Percentiles rank a stretch among this genome's conserved stretches.
phyloP scores from a whole-genome alignment of 1,140 invertebrate genomes.

The Chelonus insularis region DNA sequence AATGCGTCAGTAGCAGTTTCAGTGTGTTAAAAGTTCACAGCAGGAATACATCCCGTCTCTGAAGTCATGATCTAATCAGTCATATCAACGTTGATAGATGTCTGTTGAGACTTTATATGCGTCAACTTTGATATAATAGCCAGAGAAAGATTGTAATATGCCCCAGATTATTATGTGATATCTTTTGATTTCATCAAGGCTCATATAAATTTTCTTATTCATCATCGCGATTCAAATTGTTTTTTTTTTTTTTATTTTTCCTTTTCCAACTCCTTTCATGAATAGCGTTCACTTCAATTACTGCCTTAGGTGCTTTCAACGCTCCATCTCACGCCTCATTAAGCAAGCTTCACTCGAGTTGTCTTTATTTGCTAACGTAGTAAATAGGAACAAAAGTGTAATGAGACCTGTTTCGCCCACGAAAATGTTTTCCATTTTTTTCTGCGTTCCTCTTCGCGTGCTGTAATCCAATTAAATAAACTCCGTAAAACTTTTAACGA shows the following conservation, averaged over 20 bases:
- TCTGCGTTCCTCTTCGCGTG: conserved; percentile 4
- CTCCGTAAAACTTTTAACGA: conserved; percentile 17
- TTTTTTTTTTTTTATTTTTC: background rate
- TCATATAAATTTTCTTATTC: background rate
- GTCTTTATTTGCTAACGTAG: conserved; percentile 1
- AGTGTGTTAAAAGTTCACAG: background rate
- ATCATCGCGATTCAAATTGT: background rate
- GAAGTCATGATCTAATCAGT: background rate
- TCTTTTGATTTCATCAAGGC: background rate
- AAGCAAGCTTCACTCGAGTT: conserved; percentile 11
- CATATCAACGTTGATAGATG: background rate
- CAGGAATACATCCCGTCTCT: background rate
- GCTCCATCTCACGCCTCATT: conserved; percentile 21
- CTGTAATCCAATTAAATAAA: conserved; percentile 22
- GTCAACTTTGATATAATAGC: background rate
- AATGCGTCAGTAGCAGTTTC: conserved; percentile 2
- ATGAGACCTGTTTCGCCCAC: conserved; percentile 3
- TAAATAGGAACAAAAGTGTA: conserved; percentile 5
- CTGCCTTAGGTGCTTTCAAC: conserved; percentile 1
- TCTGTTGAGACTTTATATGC: background rate
- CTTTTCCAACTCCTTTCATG: background rate
- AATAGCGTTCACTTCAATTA: conserved; percentile 1
- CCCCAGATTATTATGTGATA: background rate
- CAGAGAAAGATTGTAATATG: conserved; percentile 3
- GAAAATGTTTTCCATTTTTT: background rate